Percentiles rank a stretch among this genome's conserved stretches.
phyloP scores from a whole-genome alignment of 2,888 invertebrate species.

The Lepeophtheirus nordmannii region DNA sequence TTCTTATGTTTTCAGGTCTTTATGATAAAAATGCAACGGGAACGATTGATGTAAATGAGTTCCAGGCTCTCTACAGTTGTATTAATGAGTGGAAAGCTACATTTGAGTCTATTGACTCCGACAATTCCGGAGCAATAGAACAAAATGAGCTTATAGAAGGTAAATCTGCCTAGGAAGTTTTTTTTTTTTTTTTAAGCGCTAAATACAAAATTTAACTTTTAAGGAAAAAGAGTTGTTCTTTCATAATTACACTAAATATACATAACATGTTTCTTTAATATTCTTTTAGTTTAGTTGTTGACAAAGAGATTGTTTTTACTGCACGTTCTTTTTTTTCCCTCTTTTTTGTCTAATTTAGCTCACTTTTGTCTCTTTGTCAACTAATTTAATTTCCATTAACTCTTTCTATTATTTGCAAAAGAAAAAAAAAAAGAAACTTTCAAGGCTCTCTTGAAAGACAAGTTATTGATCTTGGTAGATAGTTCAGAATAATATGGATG shows the following conservation, averaged over 20 bases:
- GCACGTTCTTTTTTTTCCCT: neutral
- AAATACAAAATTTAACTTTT: neutral
- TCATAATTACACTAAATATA: neutral
- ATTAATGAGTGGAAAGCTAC: constrained; percentile 73
- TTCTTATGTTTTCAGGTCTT: constrained; percentile 47
- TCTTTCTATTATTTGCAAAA: neutral
- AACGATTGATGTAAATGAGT: constrained; percentile 64
- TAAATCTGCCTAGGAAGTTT: constrained; percentile 31
- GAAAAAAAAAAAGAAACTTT: neutral
- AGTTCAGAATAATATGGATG: too few species aligned
- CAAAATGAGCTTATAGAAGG: constrained; percentile 58
- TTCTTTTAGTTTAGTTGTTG: neutral
- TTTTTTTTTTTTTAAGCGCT: neutral
- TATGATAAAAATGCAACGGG: constrained; percentile 69
- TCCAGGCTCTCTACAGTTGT: constrained; percentile 68
- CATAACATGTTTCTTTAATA: neutral
- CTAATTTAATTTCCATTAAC: neutral
- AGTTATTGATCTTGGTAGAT: neutral
- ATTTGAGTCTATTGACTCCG: constrained; percentile 68
- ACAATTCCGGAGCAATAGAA: constrained; percentile 69
- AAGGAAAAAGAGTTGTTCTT: neutral
- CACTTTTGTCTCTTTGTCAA: neutral
- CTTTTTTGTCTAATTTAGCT: neutral
- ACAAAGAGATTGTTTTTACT: neutral
- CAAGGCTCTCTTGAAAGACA: neutral